phyloP scores from a whole-genome alignment of 1,140 invertebrate genomes.

The Drosophila pseudoananassae region DNA sequence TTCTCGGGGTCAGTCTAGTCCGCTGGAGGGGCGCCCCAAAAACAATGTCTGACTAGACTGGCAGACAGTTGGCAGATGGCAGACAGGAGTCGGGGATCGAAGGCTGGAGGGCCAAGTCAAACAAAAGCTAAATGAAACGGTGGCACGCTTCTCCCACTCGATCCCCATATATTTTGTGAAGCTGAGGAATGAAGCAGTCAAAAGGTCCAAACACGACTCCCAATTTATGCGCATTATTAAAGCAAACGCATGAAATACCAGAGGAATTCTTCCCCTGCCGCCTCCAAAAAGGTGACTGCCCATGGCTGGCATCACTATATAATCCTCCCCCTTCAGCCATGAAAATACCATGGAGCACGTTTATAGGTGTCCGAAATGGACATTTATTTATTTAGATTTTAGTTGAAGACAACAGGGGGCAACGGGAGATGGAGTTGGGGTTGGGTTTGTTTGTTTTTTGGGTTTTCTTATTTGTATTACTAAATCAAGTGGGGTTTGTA shows the following conservation, averaged over 20 bases:
- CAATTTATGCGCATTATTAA: conserved; percentile 81
- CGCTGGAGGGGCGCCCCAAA: conserved; percentile 27
- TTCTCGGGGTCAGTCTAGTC: conserved; percentile 53
- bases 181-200: conserved; percentile 71
- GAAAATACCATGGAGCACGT: conserved; percentile 22
- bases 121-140: conserved; percentile 77
- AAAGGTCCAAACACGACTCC: conserved; percentile 60
- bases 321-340: not conserved
- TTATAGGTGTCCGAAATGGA: conserved; percentile 65
- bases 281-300: conserved; percentile 12
- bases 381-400: conserved; percentile 80
- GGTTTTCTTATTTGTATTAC: conserved; percentile 61
- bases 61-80: conserved; percentile 27
- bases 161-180: conserved; percentile 8
- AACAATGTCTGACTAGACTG: conserved; percentile 69
- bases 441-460: conserved; percentile 1
- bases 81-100: not conserved
- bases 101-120: conserved; percentile 50
- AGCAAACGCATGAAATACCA: conserved; percentile 71
- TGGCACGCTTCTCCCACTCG: conserved; percentile 46
- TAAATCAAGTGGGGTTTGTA: conserved; percentile 51
- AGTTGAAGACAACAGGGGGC: conserved; percentile 46
- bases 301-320: conserved; percentile 8
- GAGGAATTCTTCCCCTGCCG: conserved; percentile 27
- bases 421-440: conserved; percentile 1